A percentile compares a stretch with the other conserved stretches of the same genome.
These are phyloP conservation scores for Sebastes kiyomatsui DNA, from an alignment of 2,797 vertebrate genomes.

Conservation along the genomic window DNA sequence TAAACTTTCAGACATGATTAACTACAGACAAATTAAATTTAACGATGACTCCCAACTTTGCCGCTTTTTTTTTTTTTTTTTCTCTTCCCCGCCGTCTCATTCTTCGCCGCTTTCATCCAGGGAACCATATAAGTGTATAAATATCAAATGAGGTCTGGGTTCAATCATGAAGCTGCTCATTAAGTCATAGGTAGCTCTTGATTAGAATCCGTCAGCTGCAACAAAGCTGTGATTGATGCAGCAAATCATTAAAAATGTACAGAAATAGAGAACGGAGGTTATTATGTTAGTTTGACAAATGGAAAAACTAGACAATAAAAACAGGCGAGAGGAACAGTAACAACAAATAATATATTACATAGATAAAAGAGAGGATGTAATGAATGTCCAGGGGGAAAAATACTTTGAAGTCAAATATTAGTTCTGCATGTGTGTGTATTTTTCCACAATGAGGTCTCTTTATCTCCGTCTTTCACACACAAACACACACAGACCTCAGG, in stretches of 20 bases:
- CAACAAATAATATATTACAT: not conserved
- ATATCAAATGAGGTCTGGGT: constrained; percentile 48
- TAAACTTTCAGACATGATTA: constrained; percentile 21
- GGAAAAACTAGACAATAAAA: constrained; percentile 7
- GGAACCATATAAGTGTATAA: constrained; percentile 33
- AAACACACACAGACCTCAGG: not conserved
- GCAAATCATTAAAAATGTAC: constrained; percentile 10
- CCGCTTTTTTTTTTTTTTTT: not conserved
- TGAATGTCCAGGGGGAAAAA: not conserved
- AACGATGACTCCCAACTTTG: constrained; percentile 26
- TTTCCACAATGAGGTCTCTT: not conserved
- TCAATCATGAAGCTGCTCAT: constrained; percentile 52
- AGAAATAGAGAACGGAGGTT: constrained; percentile 3
- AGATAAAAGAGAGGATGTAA: constrained; percentile 24
- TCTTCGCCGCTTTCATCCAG: constrained; percentile 28
- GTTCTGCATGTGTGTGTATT: not conserved
- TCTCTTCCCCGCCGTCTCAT: not conserved
- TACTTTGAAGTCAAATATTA: constrained; percentile 21
- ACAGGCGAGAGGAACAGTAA: not conserved
- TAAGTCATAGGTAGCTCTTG: constrained; percentile 57
- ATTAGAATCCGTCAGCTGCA: constrained; percentile 41
- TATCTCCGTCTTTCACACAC: not conserved
- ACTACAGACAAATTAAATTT: constrained; percentile 45
- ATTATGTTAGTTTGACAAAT: constrained; percentile 28
- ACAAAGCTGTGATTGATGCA: constrained; percentile 39